Base-by-base conservation (phyloP, 2,797 vertebrate genomes). In the Enteromius trimaculatus region DNA sequence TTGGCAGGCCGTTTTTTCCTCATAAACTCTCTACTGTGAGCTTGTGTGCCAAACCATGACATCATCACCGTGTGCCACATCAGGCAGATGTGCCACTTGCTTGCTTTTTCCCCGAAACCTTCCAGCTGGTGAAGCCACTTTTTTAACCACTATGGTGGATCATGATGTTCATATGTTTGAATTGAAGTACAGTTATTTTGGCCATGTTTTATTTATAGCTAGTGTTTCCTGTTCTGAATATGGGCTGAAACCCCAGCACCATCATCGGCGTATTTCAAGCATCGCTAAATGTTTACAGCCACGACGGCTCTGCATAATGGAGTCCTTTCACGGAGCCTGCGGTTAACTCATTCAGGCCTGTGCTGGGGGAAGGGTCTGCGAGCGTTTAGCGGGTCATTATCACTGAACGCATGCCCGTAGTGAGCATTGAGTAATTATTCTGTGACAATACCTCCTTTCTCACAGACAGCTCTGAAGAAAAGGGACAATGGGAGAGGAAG, bases 341-440 rank as follows among this genome's bases (percentile, higher is more conserved):
- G 80, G 70, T 87, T 85, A 92, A 85, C 71, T 66, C 81, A 70
- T 86, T 80, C 66, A 79, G 83, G 65, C 78, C 62, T 85, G 47
- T 42, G 49, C 51, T 60, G 87, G 83, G 81, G 81, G 86, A 82
- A 79, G 79, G 42, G 80, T 29, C 23, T 19, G 51, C 19, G 53
- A 76, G 80, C 7, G 29, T 86, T 88, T 82, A 80, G 71, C 75
- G 58, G 65, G 44, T 37, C 78, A 69, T 77, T 88, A 84, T 82
- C 82, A 62, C 34, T 23, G 79, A 83, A 80, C n/a, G 83, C 58
- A 70, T 49, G 60, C 66, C 84, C 74, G 17, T 58, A 65, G 49
- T 65, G 47, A 44, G n/a, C 78, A 82, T 87, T 86, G 78, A 81
- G 82, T 77, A 86, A 87, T 90, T 85, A 85, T 81, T 75, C 86